Percentiles rank a stretch among this genome's conserved stretches.
Conservation (phyloP, 2,797 vertebrate species). For the Bucorvus abyssinicus region DNA sequence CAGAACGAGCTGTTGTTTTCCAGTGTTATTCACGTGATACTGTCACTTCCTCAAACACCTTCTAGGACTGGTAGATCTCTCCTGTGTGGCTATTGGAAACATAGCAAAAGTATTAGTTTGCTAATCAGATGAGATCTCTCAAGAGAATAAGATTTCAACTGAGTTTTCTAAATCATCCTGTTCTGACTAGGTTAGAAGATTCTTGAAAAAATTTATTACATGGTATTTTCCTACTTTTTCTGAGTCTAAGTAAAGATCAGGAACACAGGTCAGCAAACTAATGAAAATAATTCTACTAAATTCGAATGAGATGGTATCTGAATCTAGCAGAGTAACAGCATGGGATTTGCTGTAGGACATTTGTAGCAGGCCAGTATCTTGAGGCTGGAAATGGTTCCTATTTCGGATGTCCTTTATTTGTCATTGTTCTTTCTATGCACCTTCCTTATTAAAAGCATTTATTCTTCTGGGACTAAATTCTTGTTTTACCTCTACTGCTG, state of each 20-base stretch:
- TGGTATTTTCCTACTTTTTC: background rate
- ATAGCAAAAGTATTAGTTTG: background rate
- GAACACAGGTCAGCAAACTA: background rate
- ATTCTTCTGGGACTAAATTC: background rate
- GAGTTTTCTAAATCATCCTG: background rate
- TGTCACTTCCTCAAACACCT: background rate
- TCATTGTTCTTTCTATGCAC: slow-evolving; percentile 45
- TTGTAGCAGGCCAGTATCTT: background rate
- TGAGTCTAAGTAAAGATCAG: background rate
- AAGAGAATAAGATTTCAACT: background rate
- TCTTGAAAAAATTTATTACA: background rate
- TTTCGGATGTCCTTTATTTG: slow-evolving; percentile 17
- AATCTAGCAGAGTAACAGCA: background rate
- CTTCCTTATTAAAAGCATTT: background rate
- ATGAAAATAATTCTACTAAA: background rate
- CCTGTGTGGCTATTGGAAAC: background rate
- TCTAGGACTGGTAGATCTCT: background rate
- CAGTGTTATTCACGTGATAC: background rate
- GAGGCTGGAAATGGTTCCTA: slow-evolving; percentile 29
- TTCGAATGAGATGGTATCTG: background rate
- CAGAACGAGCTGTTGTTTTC: slow-evolving; percentile 11
- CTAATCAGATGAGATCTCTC: slow-evolving; percentile 11
- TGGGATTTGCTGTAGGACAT: slow-evolving; percentile 5
- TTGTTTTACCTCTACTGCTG: background rate
- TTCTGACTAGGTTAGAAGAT: background rate